Base-by-base conservation (phyloP, 2,888 invertebrate species). In the Nysson spinosus region DNA sequence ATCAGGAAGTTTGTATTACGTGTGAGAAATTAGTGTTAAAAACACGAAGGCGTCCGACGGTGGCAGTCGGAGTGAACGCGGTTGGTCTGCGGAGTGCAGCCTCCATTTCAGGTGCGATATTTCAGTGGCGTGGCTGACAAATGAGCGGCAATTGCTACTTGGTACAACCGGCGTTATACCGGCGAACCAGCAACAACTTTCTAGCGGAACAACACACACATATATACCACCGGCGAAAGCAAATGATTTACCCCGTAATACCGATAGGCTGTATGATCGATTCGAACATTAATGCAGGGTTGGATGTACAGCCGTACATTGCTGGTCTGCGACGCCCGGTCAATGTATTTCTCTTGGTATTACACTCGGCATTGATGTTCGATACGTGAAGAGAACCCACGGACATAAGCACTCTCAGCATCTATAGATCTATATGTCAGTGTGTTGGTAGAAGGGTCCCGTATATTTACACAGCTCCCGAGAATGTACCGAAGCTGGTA, bases 101-200 rank as follows among this genome's bases (percentile, higher is more conserved):
- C 55, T 58, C 69, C 58, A 69, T 75, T 75, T 61, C 69, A 63
- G 60, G 63, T 58, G 61, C 61, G 71, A 75, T 75, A 75, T 77
- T 75, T 75, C 77, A 75, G 64, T 68, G 74, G 63, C 60, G 61
- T 39, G 72, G 64, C 77, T 77, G 76, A 76, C 76, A 76, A 76
- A 76, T 72, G 76, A 77, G 69, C 72, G 67, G 75, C 76, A 77
- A 76, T 76, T 75, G 77, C 76, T 76, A 75, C 77, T 72, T 70
- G 72, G 72, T 65, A 62, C 55, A 63, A 56, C 47, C 52, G 58
- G 42, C 39, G 44, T 35, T 34, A 46, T 30, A 50, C 58, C 64
- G 62, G 70, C 64, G 56, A 47, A 44, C 52, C 28, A 39, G 64
- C 50, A 64, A 64, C 66, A 61, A 77, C 72, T 77, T 76, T 77